Base-by-base conservation (phyloP, 1,140 invertebrate species). In the Harlomillsia oculata region DNA sequence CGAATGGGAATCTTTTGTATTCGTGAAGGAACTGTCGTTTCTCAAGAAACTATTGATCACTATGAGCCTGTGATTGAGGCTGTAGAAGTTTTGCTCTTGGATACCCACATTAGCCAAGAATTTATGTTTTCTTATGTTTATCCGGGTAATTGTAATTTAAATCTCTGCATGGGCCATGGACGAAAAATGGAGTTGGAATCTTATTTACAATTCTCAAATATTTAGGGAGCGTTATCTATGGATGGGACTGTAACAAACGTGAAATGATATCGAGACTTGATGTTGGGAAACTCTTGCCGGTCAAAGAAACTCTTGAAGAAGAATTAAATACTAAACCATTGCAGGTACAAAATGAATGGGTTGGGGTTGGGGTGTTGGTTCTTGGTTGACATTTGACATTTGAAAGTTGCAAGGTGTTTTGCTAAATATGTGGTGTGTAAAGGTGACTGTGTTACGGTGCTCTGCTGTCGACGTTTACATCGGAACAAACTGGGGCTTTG, bases 401-500 rank as follows among this genome's bases (percentile, higher is more conserved):
- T 48, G 3, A 32, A 18, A 32, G 2, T 48, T 5, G 6, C n/a
- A 9, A 45, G 9, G 20, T 16, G 41, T 16, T 16, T 44, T 6
- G 14, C n/a, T 21, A 13, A 46, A 11, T 25, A 20, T 23, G 18
- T 6, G 26, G 20, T 20, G 13, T 11, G 41, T 30, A 16, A n/a
- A 57, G 55, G 85, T 94, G 18, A 89, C 87, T 69, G 93, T 53
- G 81, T 84, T 52, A 74, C 81, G 18, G 73, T 83, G 59, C 77
- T 80, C 41, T 78, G 78, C 50, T 79, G 83, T 13, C 56, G 69
- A 71, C 48, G 71, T 93, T 8, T 92, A 90, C 68, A 83, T 91
- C 49, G 91, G 90, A 32, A 94, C 90, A 2, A 87, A 85, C 1
- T 91, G 88, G 85, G 91, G 91, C 8, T 92, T 89, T 68, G 75